Conservation (phyloP, 2,888 invertebrate genomes). For the Tetragnatha montana region DNA sequence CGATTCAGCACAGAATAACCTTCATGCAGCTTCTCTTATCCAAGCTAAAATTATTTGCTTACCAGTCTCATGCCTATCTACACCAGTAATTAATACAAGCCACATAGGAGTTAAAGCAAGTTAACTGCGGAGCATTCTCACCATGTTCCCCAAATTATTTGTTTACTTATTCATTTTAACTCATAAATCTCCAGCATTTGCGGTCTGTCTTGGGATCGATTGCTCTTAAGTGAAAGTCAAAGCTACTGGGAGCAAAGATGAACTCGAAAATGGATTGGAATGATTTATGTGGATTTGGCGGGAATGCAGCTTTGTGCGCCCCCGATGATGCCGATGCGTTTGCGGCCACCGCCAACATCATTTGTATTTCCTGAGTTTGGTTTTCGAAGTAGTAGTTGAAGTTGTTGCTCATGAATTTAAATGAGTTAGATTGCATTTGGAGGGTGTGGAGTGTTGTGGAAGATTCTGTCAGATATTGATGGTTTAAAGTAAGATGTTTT, state of each 20-base stretch:
- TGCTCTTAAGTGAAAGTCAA: slow-evolving; percentile 51
- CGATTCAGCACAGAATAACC: too few relatives aligned
- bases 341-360: background rate
- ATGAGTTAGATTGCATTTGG: background rate
- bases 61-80: too few relatives aligned
- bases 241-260: slow-evolving; percentile 21
- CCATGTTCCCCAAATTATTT: background rate
- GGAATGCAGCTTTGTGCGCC: slow-evolving; percentile 15
- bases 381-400: background rate
- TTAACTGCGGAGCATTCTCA: too few relatives aligned
- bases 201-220: slow-evolving; percentile 33
- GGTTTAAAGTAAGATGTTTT: too few relatives aligned
- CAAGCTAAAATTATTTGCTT: too few relatives aligned
- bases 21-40: too few relatives aligned
- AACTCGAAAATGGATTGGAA: slow-evolving; percentile 32
- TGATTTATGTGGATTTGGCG: slow-evolving; percentile 43
- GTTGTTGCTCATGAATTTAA: background rate
- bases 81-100: too few relatives aligned
- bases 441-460: too few relatives aligned
- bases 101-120: too few relatives aligned
- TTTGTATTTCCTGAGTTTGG: background rate
- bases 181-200: slow-evolving; percentile 43
- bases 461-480: too few relatives aligned
- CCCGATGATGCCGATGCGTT: background rate
- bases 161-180: slow-evolving; percentile 44